Conservation (phyloP, 2,888 invertebrate species). For the Lutraria lutraria region DNA sequence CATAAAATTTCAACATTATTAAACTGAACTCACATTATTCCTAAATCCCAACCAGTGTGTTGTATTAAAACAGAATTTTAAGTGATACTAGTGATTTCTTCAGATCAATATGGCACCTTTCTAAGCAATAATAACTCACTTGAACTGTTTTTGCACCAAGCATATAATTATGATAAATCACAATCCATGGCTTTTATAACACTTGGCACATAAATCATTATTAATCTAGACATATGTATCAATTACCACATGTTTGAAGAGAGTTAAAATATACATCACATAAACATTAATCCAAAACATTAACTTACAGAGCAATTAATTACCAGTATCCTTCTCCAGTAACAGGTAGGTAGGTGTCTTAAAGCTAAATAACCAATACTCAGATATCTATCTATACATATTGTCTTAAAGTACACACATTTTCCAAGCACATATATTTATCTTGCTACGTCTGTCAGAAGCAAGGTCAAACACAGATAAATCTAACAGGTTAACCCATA, state of each 20-base stretch:
- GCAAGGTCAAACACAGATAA: background rate
- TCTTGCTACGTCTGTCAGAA: constrained; percentile 5
- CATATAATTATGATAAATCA: background rate
- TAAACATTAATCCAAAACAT: background rate
- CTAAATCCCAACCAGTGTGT: too few species aligned
- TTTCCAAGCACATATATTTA: background rate
- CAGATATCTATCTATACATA: background rate
- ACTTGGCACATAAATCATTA: background rate
- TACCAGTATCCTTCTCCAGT: background rate
- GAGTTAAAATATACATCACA: background rate
- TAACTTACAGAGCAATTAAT: background rate
- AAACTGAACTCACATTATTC: too few species aligned
- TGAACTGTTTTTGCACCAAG: background rate
- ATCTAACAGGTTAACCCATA: background rate
- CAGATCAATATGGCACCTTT: background rate
- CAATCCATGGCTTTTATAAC: background rate
- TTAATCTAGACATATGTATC: background rate
- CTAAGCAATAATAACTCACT: background rate
- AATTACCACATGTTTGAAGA: background rate
- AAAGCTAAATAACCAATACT: background rate
- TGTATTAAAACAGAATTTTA: too few species aligned
- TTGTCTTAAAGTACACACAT: background rate
- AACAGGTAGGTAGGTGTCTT: constrained; percentile 23
- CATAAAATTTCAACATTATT: too few species aligned
- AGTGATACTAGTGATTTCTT: background rate